These are phyloP conservation scores for Onychostruthus taczanowskii DNA, from an alignment of 2,113 vertebrate species.

Conservation along the genomic window DNA sequence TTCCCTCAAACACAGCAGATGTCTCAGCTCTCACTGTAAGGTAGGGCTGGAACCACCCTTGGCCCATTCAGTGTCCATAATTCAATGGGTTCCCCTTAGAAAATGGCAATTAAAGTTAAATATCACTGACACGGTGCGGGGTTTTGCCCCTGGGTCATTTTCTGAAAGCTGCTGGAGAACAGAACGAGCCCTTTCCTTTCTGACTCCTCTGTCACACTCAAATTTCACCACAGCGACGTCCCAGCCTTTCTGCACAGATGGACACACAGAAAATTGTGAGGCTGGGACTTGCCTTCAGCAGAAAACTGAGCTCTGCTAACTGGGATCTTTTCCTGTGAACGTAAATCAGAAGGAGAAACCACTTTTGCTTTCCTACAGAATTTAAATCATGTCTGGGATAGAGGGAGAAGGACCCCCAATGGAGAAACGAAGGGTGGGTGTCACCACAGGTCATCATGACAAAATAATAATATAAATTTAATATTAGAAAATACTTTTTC, in stretches of 20 bases:
- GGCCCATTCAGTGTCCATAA: background rate
- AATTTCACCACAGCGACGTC: background rate
- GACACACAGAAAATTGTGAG: background rate
- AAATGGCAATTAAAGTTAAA: background rate
- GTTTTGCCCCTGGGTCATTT: slow-evolving; percentile 5
- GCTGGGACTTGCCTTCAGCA: background rate
- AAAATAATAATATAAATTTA: background rate
- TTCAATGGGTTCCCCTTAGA: slow-evolving; percentile 23
- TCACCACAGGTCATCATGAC: background rate
- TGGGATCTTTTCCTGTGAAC: background rate
- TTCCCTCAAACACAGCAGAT: background rate
- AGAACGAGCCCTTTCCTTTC: background rate
- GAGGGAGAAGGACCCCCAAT: background rate
- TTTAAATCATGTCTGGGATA: background rate
- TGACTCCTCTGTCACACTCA: background rate
- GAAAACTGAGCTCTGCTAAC: background rate
- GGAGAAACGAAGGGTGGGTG: rapidly evolving
- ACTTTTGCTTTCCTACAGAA: background rate
- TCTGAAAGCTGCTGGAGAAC: background rate
- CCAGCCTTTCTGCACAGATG: background rate
- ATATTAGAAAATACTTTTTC: background rate
- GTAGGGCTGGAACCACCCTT: background rate
- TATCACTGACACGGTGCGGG: background rate
- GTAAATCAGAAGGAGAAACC: background rate
- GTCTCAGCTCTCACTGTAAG: background rate